Conservation (phyloP, 2,113 vertebrate species). For the Mormoops blainvillei region DNA sequence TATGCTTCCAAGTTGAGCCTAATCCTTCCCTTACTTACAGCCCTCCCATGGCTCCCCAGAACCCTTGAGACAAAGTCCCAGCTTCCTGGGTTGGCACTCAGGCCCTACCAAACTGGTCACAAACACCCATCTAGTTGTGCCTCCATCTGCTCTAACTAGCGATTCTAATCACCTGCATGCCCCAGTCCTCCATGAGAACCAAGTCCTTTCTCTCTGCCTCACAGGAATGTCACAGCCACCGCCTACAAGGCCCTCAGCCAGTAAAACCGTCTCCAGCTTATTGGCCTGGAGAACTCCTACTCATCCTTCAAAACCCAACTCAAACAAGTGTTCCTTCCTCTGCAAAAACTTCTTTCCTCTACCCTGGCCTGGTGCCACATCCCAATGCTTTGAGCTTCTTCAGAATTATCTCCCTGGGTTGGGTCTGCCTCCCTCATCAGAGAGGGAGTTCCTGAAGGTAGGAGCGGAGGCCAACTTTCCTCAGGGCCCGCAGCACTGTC, state of each 20-base stretch:
- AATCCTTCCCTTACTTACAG: neutral
- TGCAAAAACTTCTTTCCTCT: neutral
- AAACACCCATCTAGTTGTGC: neutral
- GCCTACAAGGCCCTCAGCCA: neutral
- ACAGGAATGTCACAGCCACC: neutral
- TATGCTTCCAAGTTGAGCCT: neutral
- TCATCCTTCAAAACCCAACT: slow-evolving; percentile 28
- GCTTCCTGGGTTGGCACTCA: neutral
- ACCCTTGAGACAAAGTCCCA: neutral
- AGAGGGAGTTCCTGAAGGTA: neutral
- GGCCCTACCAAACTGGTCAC: neutral
- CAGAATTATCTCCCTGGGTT: neutral
- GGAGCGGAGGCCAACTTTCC: neutral
- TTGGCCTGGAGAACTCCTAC: neutral
- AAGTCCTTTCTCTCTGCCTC: neutral
- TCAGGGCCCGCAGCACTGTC: neutral
- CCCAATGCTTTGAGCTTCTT: neutral
- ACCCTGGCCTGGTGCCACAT: neutral
- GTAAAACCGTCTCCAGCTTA: neutral
- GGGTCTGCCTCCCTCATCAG: neutral
- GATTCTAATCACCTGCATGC: neutral
- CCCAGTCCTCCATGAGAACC: neutral
- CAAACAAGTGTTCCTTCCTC: slow-evolving; percentile 6
- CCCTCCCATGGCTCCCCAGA: neutral
- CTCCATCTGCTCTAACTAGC: neutral